Percentiles rank a stretch among this genome's conserved stretches.
Conservation (phyloP, 2,888 invertebrate species). For the Maniola hyperantus region DNA sequence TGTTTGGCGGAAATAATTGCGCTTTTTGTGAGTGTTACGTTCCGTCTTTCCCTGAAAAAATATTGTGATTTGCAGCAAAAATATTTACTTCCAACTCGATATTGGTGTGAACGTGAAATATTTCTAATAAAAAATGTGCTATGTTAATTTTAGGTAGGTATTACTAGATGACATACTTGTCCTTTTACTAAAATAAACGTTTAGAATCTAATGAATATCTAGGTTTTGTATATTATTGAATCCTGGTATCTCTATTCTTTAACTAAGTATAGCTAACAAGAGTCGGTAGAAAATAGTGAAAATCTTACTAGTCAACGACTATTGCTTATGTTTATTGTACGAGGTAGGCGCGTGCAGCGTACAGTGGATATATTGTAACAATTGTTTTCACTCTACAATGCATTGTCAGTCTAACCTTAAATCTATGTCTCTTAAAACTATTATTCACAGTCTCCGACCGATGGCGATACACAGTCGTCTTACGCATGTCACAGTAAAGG, state of each 20-base stretch:
- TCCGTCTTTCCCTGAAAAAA: too few species aligned
- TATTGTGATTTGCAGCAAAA: too few species aligned
- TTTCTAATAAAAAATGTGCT: not conserved
- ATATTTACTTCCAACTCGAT: too few species aligned
- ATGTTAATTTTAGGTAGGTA: not conserved
- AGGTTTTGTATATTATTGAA: constrained; percentile 26
- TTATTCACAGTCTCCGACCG: constrained; percentile 74
- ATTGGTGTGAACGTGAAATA: too few species aligned
- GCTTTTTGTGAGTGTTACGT: too few species aligned
- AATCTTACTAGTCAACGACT: constrained; percentile 12
- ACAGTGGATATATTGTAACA: constrained; percentile 43
- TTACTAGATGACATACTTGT: not conserved
- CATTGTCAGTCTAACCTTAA: constrained; percentile 71
- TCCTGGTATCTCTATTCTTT: constrained; percentile 8
- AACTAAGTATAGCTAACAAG: constrained; percentile 7
- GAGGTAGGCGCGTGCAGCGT: constrained; percentile 35
- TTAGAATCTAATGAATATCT: not conserved
- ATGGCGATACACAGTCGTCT: constrained; percentile 59
- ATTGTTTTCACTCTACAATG: constrained; percentile 68
- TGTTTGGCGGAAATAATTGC: not conserved
- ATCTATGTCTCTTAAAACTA: constrained; percentile 57
- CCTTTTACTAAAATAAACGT: not conserved
- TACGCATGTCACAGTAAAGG: constrained; percentile 68
- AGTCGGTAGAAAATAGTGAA: constrained; percentile 22
- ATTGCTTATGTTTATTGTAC: constrained; percentile 28